A percentile compares a stretch with the other conserved stretches of the same genome.
Evolutionary conservation across 2,113 vertebrate genomes (phyloP).

Genomic region (Festucalex cinctus): DNA sequence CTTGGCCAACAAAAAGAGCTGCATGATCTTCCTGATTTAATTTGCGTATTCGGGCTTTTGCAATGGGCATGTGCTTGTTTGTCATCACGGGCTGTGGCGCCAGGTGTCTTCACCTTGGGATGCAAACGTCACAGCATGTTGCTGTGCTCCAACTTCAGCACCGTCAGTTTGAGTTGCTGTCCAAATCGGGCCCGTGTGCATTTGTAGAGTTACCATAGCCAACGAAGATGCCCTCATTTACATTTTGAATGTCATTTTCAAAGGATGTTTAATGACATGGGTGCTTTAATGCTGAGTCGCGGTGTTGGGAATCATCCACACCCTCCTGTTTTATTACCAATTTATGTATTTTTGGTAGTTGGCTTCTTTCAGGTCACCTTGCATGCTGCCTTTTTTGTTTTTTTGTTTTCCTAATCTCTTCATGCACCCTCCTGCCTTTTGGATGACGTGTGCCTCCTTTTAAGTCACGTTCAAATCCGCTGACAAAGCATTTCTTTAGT

Average conservation of each 20-base stretch:
- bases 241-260: constrained; percentile 9
- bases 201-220: constrained; percentile 11
- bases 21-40: constrained; percentile 27
- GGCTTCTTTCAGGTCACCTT: constrained; percentile 37
- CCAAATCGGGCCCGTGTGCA: neutral
- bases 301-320: neutral
- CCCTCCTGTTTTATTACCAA: constrained; percentile 9
- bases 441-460: neutral
- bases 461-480: neutral
- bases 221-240: neutral
- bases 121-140: neutral
- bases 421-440: neutral
- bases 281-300: constrained; percentile 2
- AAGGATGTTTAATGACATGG: constrained; percentile 6
- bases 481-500: neutral
- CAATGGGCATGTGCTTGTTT: neutral
- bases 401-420: neutral
- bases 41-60: neutral
- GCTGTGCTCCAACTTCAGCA: neutral
- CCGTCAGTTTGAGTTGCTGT: constrained; percentile 11
- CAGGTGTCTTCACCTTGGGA: neutral
- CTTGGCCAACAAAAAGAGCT: constrained; percentile 26
- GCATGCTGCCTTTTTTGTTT: constrained; percentile 34
- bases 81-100: neutral
- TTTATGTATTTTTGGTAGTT: constrained; percentile 32